Evolutionary conservation across 2,888 invertebrate genomes (phyloP), one percentile per base, ranked within the genome.

Genomic region (Drosophila bunnanda): DNA sequence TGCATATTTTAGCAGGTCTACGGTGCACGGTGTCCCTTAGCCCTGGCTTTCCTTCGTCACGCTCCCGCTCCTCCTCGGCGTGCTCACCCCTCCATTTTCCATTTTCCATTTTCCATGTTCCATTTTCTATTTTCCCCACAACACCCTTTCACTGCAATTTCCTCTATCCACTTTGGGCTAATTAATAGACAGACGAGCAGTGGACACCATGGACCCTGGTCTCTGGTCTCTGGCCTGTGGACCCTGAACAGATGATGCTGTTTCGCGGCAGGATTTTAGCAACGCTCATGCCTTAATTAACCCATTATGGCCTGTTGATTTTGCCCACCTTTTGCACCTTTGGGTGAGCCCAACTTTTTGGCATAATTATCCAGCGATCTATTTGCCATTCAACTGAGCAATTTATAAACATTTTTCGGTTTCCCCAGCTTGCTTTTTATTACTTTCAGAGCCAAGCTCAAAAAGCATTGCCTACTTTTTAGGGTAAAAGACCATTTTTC

Each of bases 221-320:
- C 36, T 2, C 15, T 10, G 25, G 25, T 25, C 25, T 25, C 25
- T 25, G 48, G 46, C 0, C 36, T 3, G 0, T 15, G 39, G 50
- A 53, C 30, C 32, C 20, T 4, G 41, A 46, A 44, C 70, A 58
- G 46, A 41, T 52, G 59, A 34, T 32, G 25, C 41, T 15, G 54
- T 34, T 60, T 34, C 60, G 39, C 32, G 54, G 41, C 10, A 13
- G 54, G 54, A 5, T 13, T 13, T 59, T 30, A 28, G 13, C 28
- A 15, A 28, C 20, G 20, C 20, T 20, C 22, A 39, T 41, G 67
- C 64, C 64, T 80, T 80, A 82, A 82, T 80, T 80, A 82, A 80
- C 76, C 82, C 76, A 80, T 70, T 74, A 77, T 76, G 68, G 71
- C 76, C 66, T 67, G 80, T 77, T 80, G 82, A 82, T 80, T 73